Base-by-base conservation (phyloP, 2,888 invertebrate species). In the Harpalus rufipes region DNA sequence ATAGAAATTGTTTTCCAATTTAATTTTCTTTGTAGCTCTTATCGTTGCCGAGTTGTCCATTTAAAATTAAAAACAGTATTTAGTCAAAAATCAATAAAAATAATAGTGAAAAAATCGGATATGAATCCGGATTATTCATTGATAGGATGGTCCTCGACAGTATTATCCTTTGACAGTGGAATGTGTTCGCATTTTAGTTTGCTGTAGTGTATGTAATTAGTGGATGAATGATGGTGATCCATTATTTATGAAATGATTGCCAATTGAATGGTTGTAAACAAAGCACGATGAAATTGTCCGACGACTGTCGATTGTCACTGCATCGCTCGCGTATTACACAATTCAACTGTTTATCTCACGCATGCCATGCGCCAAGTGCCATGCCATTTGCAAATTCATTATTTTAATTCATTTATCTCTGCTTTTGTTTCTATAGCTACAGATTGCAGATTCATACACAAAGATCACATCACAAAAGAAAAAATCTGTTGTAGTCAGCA, bases 231-330 rank as follows among this genome's bases (percentile, higher is more conserved):
- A 63, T 21, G 59, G 8, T 41, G 63, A 81, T 81, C 63, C 18
- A 63, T 80, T 80, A 80, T 80, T 80, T 80, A 80, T 59, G 80
- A 80, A 61, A 80, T 61, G 61, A 81, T 81, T 68, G 44, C 10
- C 39, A 81, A 81, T 81, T 81, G 81, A 81, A 81, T 81, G 63
- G 61, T 41, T 81, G 65, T 68, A 65, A 81, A 81, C 81, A 81
- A 81, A 65, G 61, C 12, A 14, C 16, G 16, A 68, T 68, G 32
- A 68, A 68, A 68, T 68, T 68, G 68, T 21, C 63, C 25, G 63
- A 63, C 63, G 63, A 63, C 63, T 25, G 18, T 59, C 59, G 68
- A 68, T 41, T 39, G 68, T 68, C 68, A 68, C 41, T 68, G 14
- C n/a, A 65, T 39, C 68, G 41, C 68, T 32, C 25, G 32, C 68